Conservation (phyloP, 2,113 vertebrate species). For the Calonectris borealis region DNA sequence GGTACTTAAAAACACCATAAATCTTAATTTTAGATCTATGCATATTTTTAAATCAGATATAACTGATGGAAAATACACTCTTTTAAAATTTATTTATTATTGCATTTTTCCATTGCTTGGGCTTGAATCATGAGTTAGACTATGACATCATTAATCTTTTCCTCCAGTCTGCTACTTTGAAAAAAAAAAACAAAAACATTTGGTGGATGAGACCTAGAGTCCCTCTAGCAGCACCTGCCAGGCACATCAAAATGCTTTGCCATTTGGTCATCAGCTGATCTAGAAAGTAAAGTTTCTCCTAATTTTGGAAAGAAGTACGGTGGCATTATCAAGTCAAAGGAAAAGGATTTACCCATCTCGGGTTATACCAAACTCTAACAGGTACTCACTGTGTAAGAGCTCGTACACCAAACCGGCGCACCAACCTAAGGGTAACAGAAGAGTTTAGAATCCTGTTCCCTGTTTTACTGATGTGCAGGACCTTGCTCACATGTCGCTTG, state of each 20-base stretch:
- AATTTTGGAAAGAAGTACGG: background rate
- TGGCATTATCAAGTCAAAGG: background rate
- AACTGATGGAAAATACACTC: background rate
- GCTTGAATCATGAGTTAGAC: background rate
- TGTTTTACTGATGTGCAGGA: background rate
- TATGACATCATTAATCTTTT: background rate
- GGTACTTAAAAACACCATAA: background rate
- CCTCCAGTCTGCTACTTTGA: too few species aligned
- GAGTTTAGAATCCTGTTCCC: background rate
- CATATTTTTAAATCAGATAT: background rate
- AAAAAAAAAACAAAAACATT: too few species aligned
- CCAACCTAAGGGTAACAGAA: background rate
- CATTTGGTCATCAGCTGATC: background rate
- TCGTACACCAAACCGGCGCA: background rate
- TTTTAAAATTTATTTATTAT: background rate
- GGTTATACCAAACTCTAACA: background rate
- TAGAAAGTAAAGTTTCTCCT: background rate
- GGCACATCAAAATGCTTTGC: background rate
- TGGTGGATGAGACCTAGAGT: background rate
- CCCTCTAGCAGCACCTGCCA: background rate
- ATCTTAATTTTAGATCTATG: background rate
- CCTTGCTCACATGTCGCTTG: background rate
- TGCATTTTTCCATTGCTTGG: background rate
- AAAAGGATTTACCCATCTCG: background rate
- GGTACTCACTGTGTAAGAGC: background rate